Evolutionary conservation across 1,140 invertebrate genomes (phyloP).

Genomic region (Eupristina koningsbergeri): DNA sequence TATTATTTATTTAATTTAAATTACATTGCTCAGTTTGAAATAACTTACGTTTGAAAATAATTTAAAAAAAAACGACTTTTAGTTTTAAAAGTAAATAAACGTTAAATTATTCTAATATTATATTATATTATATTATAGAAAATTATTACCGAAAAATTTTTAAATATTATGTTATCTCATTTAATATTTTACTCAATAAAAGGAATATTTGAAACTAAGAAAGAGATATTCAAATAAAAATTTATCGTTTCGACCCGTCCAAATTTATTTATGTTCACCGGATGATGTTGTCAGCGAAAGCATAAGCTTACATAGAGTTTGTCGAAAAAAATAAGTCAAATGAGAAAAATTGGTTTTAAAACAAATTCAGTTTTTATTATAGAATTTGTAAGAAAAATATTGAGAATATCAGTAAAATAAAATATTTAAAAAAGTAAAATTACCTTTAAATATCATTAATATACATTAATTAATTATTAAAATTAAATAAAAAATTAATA

Average conservation of each 20-base stretch:
- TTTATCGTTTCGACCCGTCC: not conserved
- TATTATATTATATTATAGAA: not conserved
- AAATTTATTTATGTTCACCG: slow-evolving; percentile 6
- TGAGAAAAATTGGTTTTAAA: slow-evolving; percentile 6
- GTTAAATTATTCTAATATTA: not conserved
- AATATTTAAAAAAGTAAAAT: too few relatives aligned
- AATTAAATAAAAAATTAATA: too few relatives aligned
- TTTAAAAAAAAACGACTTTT: too few relatives aligned
- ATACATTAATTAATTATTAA: too few relatives aligned
- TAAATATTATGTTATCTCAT: not conserved
- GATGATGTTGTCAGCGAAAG: slow-evolving; percentile 23
- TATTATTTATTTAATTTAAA: too few relatives aligned
- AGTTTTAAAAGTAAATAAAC: slow-evolving; percentile 1
- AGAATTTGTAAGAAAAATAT: too few relatives aligned
- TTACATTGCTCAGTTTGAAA: too few relatives aligned
- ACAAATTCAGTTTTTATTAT: not conserved
- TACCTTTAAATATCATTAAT: too few relatives aligned
- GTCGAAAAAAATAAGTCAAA: not conserved
- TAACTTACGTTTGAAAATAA: too few relatives aligned
- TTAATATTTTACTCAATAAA: not conserved
- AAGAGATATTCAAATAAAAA: not conserved
- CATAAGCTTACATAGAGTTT: slow-evolving; percentile 18
- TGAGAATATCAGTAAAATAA: not conserved
- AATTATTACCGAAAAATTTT: not conserved
- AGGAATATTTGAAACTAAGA: not conserved